Evolutionary conservation across 2,797 vertebrate species (phyloP), one percentile per base, ranked within the genome.

Genomic region (Lepidocolaptes lacrymiger): DNA sequence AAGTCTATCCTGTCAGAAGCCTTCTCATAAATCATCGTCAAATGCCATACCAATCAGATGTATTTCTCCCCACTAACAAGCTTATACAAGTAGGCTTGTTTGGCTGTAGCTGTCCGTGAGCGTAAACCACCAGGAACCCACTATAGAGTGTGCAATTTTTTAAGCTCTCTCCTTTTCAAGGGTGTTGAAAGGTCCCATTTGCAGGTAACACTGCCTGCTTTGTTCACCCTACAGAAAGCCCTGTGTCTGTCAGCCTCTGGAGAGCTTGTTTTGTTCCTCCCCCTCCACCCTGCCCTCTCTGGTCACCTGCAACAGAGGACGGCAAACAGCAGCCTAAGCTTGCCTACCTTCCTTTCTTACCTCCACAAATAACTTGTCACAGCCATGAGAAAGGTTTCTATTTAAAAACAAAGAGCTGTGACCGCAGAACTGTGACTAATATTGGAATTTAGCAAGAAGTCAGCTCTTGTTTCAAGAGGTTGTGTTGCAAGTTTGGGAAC

Each of bases 381-480:
- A 96, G 91, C 88, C 96, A 95, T 95, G 97, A 98, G 97, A 98
- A 97, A 92, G 80, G 54, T 93, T 96, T 91, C 94, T 96, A 91
- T 93, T 97, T 95, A 96, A 96, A 96, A 88, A 97, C 96, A 96
- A 96, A 97, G 94, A 93, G 49, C 95, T 74, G 32, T 97, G 96
- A 97, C 97, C 89, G 95, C 98, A 98, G 97, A 97, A 98, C 99
- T 99, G 98, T 99, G 99, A 99, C 99, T 99, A 99, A 99, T 99
- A 98, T 95, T 95, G 98, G 99, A 99, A 99, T 99, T 99, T 99
- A 99, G 99, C 99, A 99, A 99, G 98, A 99, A 99, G 98, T 98
- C 99, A 99, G 98, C 98, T 99, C 99, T 97, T 96, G 98, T 99
- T 99, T 99, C 99, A 99, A 97, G 93, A 97, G 97, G 97, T 95